Conservation (phyloP, 2,888 invertebrate species). For the Chydorus sphaericus region DNA sequence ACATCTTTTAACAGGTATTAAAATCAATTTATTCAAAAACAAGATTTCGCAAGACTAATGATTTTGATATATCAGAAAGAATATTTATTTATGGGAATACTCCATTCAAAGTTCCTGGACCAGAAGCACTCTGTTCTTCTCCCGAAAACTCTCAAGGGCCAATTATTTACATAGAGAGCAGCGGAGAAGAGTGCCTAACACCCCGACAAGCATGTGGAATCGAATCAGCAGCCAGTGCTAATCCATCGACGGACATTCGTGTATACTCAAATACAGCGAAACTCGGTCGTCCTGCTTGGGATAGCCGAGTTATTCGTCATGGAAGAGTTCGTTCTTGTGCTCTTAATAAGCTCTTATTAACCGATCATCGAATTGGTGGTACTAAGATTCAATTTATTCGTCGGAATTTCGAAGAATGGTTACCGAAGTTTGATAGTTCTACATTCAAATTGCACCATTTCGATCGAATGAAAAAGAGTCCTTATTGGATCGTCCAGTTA, state of each 20-base stretch:
- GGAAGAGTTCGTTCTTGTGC: background rate
- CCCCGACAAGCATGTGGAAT: background rate
- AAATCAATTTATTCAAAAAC: too few relatives aligned
- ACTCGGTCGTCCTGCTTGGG: background rate
- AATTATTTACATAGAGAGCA: background rate
- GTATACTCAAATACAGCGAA: background rate
- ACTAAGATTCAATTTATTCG: too few relatives aligned
- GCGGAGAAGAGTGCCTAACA: background rate
- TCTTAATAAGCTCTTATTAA: background rate
- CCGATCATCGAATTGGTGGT: too few relatives aligned
- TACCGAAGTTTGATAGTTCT: too few relatives aligned
- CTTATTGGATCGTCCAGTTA: background rate
- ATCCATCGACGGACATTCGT: background rate
- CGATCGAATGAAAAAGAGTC: background rate
- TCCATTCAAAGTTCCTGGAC: constrained; percentile 8
- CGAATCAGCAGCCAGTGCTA: background rate
- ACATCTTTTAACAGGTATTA: too few relatives aligned
- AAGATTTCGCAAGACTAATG: too few relatives aligned
- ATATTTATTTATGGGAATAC: too few relatives aligned
- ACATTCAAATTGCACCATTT: background rate
- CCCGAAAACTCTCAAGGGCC: background rate
- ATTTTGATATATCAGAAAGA: too few relatives aligned
- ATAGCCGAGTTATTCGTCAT: background rate
- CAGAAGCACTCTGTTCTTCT: background rate
- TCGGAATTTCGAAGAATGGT: too few relatives aligned